Conservation (phyloP, 2,888 invertebrate species). For the Pyrrhia umbra region DNA sequence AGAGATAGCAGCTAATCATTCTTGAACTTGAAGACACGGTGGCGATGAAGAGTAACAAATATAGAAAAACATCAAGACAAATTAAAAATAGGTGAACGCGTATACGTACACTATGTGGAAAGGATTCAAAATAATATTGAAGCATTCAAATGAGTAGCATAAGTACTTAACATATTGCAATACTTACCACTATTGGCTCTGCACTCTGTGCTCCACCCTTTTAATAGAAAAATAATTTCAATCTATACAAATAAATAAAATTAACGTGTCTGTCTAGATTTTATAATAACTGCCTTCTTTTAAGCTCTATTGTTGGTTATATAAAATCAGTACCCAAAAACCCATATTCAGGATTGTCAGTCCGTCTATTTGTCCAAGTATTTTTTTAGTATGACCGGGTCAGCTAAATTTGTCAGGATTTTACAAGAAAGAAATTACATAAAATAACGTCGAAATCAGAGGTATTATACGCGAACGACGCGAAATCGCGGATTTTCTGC, state of each 20-base stretch:
- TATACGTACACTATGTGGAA: conserved; percentile 60
- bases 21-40: conserved; percentile 59
- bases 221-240: conserved; percentile 77
- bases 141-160: conserved; percentile 71
- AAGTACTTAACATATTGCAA: conserved; percentile 65
- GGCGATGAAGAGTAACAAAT: conserved; percentile 61
- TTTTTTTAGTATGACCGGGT: no score
- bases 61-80: conserved; percentile 63
- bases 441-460: no score
- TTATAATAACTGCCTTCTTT: no score
- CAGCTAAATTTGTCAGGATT: not conserved
- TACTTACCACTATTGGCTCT: conserved; percentile 99
- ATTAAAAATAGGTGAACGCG: conserved; percentile 65
- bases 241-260: conserved; percentile 57
- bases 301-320: not conserved
- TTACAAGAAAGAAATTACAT: not conserved
- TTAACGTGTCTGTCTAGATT: not conserved
- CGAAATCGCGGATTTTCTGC: no score
- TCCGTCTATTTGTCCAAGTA: not conserved
- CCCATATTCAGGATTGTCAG: not conserved
- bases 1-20: conserved; percentile 88
- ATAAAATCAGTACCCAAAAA: no score
- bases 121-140: conserved; percentile 61
- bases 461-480: no score
- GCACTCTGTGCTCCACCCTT: conserved; percentile 96